Base-by-base conservation (phyloP, 2,113 vertebrate genomes). In the Clupea harengus region DNA sequence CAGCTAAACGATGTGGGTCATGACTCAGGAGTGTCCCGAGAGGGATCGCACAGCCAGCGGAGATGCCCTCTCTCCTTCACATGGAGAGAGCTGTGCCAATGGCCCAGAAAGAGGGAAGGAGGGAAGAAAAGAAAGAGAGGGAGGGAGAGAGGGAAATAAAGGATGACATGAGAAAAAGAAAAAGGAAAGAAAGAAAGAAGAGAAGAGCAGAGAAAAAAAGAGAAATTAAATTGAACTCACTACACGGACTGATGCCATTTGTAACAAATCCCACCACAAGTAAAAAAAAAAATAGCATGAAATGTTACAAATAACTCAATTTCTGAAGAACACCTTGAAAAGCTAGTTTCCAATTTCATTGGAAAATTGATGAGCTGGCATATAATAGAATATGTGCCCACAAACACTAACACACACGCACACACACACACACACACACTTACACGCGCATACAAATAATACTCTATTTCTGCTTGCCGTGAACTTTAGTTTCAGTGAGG, bases 1-100 rank as follows among this genome's bases (percentile, higher is more conserved):
- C 60, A 67, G 60, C 60, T 67, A 67, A 67, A 28, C 25, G 60
- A 67, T 67, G 60, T 67, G 60, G 60, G 60, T 67, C 60, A 67
- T 25, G 60, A 28, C n/a, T 67, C 22, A n/a, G 28, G 60, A 67
- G 60, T 8, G n/a, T 67, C 60, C 60, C 60, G 10, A 11, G 60
- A 67, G 60, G 60, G 60, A n/a, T 28, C n/a, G n/a, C 60, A 67
- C n/a, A 57, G 54, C 50, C 50, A 18, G 50, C 50, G 22, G 10
- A 15, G 15, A 15, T 28, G n/a, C n/a, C 11, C n/a, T 25, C n/a
- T 67, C 5, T 67, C 1, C 60, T 28, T 25, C 60, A 67, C 60
- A 67, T 28, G 2, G n/a, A 28, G 4, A 67, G 7, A 67, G 57
- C 22, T n/a, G 7, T 54, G 52, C 52, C 22, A 67, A 67, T 10